Conservation (phyloP, 2,113 vertebrate species). For the Terrapene triunguis region DNA sequence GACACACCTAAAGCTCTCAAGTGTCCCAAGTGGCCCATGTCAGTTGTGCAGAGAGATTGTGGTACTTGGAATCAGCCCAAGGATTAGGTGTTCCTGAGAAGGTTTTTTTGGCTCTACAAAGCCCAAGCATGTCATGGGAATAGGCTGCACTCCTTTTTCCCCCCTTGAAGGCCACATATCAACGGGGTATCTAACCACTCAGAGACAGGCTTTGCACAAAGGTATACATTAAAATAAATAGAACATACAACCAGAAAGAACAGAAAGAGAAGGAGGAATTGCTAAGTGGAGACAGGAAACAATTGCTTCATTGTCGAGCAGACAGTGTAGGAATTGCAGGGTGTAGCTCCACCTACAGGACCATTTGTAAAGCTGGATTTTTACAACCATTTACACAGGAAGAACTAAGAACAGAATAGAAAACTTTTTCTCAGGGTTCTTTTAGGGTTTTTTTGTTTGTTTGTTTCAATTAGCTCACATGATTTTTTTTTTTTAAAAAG, state of each 20-base stretch:
- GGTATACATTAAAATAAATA: constrained; percentile 89
- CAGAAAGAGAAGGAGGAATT: constrained; percentile 70
- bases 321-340: constrained; percentile 83
- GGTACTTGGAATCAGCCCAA: constrained; percentile 88
- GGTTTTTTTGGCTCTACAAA: constrained; percentile 84
- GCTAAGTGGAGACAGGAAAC: constrained; percentile 77
- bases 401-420: not conserved
- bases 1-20: constrained; percentile 93
- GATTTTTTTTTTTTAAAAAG: not conserved
- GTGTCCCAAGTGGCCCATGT: constrained; percentile 87
- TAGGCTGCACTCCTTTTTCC: constrained; percentile 77
- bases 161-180: constrained; percentile 82
- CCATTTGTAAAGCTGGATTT: constrained; percentile 64
- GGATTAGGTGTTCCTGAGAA: constrained; percentile 94
- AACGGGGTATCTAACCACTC: constrained; percentile 81
- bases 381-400: not conserved
- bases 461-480: not conserved
- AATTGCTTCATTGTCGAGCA: constrained; percentile 88
- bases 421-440: not conserved
- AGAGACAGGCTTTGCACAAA: constrained; percentile 83
- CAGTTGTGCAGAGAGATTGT: constrained; percentile 84
- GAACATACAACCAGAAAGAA: constrained; percentile 81
- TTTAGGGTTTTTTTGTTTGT: not conserved
- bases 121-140: constrained; percentile 86
- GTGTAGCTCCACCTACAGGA: constrained; percentile 97